Evolutionary conservation across 2,888 invertebrate genomes (phyloP), one percentile per base, ranked within the genome.

Genomic region (Chrysolina americana): DNA sequence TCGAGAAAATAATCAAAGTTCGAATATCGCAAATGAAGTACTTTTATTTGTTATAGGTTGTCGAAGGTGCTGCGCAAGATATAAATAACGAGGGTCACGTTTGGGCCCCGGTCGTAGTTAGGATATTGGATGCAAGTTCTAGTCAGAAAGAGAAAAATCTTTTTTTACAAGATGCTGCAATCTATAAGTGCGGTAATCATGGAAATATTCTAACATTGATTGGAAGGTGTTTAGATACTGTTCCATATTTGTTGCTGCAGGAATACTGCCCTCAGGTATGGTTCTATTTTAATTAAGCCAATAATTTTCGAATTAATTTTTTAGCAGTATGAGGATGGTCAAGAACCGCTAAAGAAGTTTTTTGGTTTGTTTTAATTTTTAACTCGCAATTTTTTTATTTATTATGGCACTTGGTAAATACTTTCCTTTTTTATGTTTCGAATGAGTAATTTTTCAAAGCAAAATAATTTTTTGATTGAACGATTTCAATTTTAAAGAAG

Each of bases 121-220:
- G 94, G 86, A 94, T 95, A 76, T 89, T 96, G 53, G 93, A 94
- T 77, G 94, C 94, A 82, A 94, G 94, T 84, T 94, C 95, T 15
- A 92, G 92, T 15, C 89, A 91, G n/a, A 91, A 91, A 65, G 95
- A 96, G 83, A 94, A 95, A 84, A 92, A 93, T 76, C 90, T 93
- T 83, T 96, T 96, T 87, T 89, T 96, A 63, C 93, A 94, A 79
- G 96, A 96, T 85, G 93, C 93, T 15, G 89, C 90, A 65, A 90
- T 94, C 41, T 95, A 92, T 86, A 90, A 94, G 66, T 84, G 85
- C 69, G 94, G 94, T 81, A 85, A 92, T 62, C 96, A 96, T 87
- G 91, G 92, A 36, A 94, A 96, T 85, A 89, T 96, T 23, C 87
- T 96, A 69, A 89, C 90, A 28, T 89, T 95, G 70, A 86, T 94